Percentiles rank a stretch among this genome's conserved stretches.
Evolutionary conservation across 2,888 invertebrate genomes (phyloP).

Genomic region (Acleris sparsana): DNA sequence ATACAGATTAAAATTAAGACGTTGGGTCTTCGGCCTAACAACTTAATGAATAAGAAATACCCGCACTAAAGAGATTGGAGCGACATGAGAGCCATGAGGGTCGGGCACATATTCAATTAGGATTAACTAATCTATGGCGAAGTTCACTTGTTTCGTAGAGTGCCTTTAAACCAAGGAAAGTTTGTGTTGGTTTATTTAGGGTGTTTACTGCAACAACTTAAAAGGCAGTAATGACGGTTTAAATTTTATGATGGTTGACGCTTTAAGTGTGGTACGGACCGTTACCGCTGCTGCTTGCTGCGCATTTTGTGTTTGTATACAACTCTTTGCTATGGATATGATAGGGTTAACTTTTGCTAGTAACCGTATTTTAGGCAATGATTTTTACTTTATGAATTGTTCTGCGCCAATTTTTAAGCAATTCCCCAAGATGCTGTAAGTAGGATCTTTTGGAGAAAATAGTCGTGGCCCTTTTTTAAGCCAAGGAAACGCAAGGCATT

Average conservation of each 20-base stretch:
- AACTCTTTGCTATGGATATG: background rate
- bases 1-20: constrained; percentile 35
- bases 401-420: no score
- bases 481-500: no score
- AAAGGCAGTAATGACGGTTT: constrained; percentile 20
- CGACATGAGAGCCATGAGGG: constrained; percentile 31
- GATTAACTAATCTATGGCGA: constrained; percentile 46
- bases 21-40: constrained; percentile 25
- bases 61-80: constrained; percentile 32
- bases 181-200: constrained; percentile 27
- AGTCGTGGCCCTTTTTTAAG: no score
- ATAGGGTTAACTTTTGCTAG: no score
- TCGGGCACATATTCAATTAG: constrained; percentile 47
- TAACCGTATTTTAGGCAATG: no score
- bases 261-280: background rate
- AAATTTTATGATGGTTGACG: constrained; percentile 13
- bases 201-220: constrained; percentile 9
- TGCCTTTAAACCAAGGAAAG: constrained; percentile 16
- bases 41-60: constrained; percentile 37
- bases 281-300: background rate
- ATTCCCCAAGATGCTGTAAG: no score
- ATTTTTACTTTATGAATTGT: no score
- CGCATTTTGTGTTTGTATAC: constrained; percentile 1
- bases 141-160: constrained; percentile 7
- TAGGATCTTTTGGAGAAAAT: no score